A percentile compares a stretch with the other conserved stretches of the same genome.
Conservation (phyloP, 2,113 vertebrate genomes). For the Anarrhichthys ocellatus region DNA sequence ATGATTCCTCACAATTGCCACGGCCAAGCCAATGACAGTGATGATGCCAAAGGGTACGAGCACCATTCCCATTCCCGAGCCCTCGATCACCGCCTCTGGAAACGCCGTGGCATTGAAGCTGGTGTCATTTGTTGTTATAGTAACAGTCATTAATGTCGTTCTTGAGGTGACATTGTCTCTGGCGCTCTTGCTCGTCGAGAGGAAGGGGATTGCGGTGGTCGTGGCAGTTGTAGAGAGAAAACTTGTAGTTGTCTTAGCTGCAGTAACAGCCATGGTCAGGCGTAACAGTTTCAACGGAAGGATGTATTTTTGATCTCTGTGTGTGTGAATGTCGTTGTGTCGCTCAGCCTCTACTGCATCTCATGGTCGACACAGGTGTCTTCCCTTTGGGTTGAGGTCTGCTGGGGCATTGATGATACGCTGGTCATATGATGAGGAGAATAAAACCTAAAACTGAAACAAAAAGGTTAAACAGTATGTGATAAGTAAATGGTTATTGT, state of each 20-base stretch:
- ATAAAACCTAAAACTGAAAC: constrained; percentile 6
- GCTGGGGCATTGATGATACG: constrained; percentile 34
- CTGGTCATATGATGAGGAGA: constrained; percentile 29
- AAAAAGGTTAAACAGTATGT: neutral
- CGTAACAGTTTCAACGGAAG: constrained; percentile 16
- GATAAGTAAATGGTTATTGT: neutral
- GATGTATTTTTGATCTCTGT: constrained; percentile 6
- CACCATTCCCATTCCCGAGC: constrained; percentile 88
- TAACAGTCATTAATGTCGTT: constrained; percentile 77
- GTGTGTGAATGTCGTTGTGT: neutral
- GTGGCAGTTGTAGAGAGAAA: constrained; percentile 66
- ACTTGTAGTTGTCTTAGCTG: constrained; percentile 54
- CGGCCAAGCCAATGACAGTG: constrained; percentile 92
- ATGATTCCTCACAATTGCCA: constrained; percentile 89
- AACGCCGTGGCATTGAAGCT: constrained; percentile 90
- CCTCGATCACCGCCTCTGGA: constrained; percentile 79
- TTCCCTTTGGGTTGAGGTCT: constrained; percentile 37
- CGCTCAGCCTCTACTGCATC: constrained; percentile 43
- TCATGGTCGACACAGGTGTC: constrained; percentile 42
- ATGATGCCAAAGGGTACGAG: constrained; percentile 95
- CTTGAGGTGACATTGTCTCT: constrained; percentile 76
- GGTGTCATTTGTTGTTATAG: constrained; percentile 86
- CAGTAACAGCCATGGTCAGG: constrained; percentile 70
- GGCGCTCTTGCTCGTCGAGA: constrained; percentile 53
- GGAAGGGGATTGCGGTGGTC: constrained; percentile 56